phyloP scores from a whole-genome alignment of 1,140 invertebrate species.

The Coptotermes formosanus region DNA sequence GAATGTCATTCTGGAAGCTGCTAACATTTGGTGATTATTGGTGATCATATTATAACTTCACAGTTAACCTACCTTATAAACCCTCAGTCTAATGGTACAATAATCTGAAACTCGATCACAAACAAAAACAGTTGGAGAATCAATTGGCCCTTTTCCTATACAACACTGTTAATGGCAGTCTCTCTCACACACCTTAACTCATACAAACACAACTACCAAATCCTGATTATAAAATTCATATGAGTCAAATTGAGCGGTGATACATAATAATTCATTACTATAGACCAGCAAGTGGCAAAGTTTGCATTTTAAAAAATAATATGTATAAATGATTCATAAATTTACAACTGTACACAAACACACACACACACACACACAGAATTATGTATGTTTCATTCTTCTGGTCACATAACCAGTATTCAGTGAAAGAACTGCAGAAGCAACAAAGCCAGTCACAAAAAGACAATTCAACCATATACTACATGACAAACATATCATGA shows the following conservation, averaged over 20 bases:
- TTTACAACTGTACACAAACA: not conserved
- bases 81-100: not conserved
- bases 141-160: too few relatives aligned
- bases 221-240: not conserved
- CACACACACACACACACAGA: not conserved
- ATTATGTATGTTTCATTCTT: not conserved
- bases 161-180: not conserved
- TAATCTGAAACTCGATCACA: not conserved
- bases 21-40: not conserved
- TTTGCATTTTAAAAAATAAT: not conserved
- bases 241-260: conserved; percentile 10
- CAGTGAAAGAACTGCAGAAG: not conserved
- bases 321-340: not conserved
- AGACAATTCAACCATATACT: not conserved
- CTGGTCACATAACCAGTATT: not conserved
- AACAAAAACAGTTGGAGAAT: not conserved
- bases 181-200: not conserved
- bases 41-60: not conserved
- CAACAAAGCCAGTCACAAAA: not conserved
- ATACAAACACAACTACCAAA: not conserved
- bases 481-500: not conserved
- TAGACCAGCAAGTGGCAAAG: not conserved
- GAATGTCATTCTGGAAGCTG: too few relatives aligned
- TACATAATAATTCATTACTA: not conserved
- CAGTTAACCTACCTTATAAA: not conserved